Percentiles rank a stretch among this genome's conserved stretches.
Conservation (phyloP, 2,797 vertebrate species). For the Sorex maritimensis region DNA sequence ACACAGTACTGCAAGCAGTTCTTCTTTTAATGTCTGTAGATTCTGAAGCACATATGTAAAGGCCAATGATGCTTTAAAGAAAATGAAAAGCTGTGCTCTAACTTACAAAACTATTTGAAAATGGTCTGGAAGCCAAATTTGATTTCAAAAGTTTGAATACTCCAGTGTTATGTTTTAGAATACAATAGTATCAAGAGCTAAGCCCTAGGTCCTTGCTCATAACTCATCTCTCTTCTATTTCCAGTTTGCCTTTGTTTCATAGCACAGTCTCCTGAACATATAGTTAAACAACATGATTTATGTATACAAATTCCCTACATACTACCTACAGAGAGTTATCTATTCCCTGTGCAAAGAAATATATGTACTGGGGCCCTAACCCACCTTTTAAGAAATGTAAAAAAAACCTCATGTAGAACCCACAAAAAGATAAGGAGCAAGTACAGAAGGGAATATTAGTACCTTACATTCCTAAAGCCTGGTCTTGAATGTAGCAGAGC, state of each 20-base stretch:
- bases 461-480: not conserved
- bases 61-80: not conserved
- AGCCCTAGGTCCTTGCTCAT: not conserved
- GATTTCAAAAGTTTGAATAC: slow-evolving; percentile 44
- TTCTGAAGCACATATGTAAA: slow-evolving; percentile 19
- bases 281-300: not conserved
- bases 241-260: not conserved
- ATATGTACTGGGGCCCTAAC: accelerated
- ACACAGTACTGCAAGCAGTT: not conserved
- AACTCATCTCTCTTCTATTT: not conserved
- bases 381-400: not conserved
- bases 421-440: not conserved
- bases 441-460: not conserved
- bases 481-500: not conserved
- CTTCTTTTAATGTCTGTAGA: slow-evolving; percentile 35
- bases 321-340: not conserved
- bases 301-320: not conserved
- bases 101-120: slow-evolving; percentile 51
- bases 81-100: not conserved
- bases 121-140: slow-evolving; percentile 26
- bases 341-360: not conserved
- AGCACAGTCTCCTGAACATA: not conserved
- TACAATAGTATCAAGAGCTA: not conserved
- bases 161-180: slow-evolving; percentile 41
- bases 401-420: not conserved